phyloP scores from a whole-genome alignment of 2,888 invertebrate species.

The Harpalus rufipes region DNA sequence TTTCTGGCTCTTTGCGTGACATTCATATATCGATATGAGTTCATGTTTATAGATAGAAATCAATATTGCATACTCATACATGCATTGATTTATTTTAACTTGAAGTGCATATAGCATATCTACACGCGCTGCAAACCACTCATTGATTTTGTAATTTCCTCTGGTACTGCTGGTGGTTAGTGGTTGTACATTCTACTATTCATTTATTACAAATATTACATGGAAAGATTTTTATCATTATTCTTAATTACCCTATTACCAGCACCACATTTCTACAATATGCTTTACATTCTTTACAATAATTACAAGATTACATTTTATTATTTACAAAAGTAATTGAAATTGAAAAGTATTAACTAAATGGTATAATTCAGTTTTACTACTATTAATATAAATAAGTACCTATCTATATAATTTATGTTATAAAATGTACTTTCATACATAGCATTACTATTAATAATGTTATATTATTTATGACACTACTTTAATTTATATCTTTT shows the following conservation, averaged over 20 bases:
- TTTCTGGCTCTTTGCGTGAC: background rate
- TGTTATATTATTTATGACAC: background rate
- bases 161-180: background rate
- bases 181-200: background rate
- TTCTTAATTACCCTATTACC: background rate
- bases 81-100: slow-evolving; percentile 24
- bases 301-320: background rate
- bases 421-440: background rate
- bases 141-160: slow-evolving; percentile 43
- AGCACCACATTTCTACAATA: background rate
- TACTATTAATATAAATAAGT: no score
- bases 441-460: background rate
- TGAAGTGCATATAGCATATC: slow-evolving; percentile 4
- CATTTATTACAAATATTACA: slow-evolving; percentile 37
- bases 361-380: no score
- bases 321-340: background rate
- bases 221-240: background rate
- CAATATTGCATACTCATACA: slow-evolving; percentile 32
- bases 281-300: background rate
- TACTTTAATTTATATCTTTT: background rate
- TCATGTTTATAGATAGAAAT: slow-evolving; percentile 19
- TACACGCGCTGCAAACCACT: background rate
- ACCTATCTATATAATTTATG: background rate
- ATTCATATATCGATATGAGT: background rate
- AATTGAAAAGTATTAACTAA: background rate